Percentiles rank a stretch among this genome's conserved stretches.
phyloP scores from a whole-genome alignment of 2,888 invertebrate genomes.

The Resseliella maxima region DNA sequence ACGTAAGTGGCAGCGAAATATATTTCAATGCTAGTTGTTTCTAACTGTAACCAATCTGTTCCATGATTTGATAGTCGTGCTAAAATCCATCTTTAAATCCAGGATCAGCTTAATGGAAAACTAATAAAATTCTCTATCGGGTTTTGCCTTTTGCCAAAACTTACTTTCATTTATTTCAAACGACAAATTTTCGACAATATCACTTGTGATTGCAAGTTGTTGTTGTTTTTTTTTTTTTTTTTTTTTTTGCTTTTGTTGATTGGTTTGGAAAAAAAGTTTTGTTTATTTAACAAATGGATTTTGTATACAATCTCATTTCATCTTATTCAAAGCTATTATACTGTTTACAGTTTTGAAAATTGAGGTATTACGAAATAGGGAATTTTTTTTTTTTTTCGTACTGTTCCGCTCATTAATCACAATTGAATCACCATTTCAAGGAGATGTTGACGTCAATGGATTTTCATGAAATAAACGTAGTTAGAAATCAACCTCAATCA shows the following conservation, averaged over 20 bases:
- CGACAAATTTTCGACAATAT: neutral
- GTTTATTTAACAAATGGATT: constrained; percentile 11
- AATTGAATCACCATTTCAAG: neutral
- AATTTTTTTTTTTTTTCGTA: too few relatives aligned
- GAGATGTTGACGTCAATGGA: constrained; percentile 7
- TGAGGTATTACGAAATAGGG: neutral
- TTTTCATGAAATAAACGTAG: constrained; percentile 21
- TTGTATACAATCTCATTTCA: neutral
- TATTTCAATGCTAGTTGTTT: neutral
- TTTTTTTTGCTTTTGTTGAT: too few relatives aligned
- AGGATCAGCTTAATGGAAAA: constrained; percentile 37
- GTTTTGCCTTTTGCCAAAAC: neutral
- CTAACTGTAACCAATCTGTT: neutral
- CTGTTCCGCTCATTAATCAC: neutral
- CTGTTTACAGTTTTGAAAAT: neutral
- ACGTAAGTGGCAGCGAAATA: constrained; percentile 29
- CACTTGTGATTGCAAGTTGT: neutral
- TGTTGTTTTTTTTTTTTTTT: too few relatives aligned
- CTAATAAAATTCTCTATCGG: neutral
- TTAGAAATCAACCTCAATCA: constrained; percentile 27
- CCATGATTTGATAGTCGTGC: neutral
- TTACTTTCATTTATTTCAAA: neutral
- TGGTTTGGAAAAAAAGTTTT: neutral
- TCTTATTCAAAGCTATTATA: neutral
- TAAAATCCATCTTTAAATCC: constrained; percentile 23